Percentiles rank a stretch among this genome's conserved stretches.
phyloP scores from a whole-genome alignment of 2,113 vertebrate species.

The Ceyx cyanopectus region DNA sequence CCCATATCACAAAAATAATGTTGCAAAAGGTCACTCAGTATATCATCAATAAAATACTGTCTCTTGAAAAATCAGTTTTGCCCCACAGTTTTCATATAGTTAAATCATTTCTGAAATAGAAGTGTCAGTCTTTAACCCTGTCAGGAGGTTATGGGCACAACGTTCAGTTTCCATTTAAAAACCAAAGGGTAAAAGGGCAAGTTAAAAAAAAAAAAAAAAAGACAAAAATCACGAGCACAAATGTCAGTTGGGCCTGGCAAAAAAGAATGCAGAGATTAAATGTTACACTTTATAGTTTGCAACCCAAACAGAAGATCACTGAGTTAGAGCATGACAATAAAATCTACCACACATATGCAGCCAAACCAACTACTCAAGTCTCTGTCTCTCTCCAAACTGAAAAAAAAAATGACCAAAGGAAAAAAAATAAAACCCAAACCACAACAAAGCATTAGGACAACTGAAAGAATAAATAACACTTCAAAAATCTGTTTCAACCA shows the following conservation, averaged over 20 bases:
- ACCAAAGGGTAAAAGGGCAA: constrained; percentile 34
- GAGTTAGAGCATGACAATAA: not conserved
- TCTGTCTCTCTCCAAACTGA: not conserved
- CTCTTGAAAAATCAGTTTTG: constrained; percentile 44
- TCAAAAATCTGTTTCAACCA: not conserved
- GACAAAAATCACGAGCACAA: constrained; percentile 33
- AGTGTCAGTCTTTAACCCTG: constrained; percentile 39
- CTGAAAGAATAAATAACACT: not conserved
- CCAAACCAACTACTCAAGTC: not conserved
- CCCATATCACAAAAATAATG: not conserved
- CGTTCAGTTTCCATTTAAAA: constrained; percentile 21
- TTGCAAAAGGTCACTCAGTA: constrained; percentile 46
- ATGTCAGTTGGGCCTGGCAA: not conserved
- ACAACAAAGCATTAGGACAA: not conserved
- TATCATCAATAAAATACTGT: constrained; percentile 45
- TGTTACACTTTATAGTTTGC: constrained; percentile 1
- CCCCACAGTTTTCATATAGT: constrained; percentile 23
- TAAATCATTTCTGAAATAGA: constrained; percentile 50
- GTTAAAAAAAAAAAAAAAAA: not conserved
- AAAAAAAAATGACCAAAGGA: not conserved
- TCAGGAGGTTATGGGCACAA: not conserved
- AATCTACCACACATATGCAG: not conserved
- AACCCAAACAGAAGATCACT: constrained; percentile 14
- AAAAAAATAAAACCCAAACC: not conserved
- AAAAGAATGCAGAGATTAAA: constrained; percentile 32